phyloP scores from a whole-genome alignment of 2,797 vertebrate species.

The Chelonia mydas region DNA sequence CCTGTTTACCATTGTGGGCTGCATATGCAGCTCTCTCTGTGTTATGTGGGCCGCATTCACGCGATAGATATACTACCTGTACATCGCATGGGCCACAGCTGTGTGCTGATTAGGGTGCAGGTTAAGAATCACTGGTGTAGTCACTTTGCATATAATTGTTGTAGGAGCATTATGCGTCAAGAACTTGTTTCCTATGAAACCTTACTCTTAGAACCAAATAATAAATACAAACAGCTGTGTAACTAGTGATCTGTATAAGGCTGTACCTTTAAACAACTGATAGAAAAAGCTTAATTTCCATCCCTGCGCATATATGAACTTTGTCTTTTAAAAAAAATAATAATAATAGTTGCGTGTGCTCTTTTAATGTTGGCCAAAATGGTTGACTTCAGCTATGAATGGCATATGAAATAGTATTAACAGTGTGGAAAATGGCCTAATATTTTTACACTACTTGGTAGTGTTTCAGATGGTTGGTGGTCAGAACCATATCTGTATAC shows the following conservation, averaged over 20 bases:
- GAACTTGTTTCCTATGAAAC: neutral
- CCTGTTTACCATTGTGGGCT: no score
- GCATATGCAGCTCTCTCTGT: no score
- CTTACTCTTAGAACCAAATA: neutral
- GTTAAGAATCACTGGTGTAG: no score
- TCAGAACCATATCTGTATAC: neutral
- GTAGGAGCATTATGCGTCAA: neutral
- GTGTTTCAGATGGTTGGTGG: neutral
- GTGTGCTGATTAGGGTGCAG: no score
- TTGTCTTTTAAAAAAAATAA: no score
- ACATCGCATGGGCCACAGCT: no score
- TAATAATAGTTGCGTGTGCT: neutral
- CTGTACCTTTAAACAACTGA: neutral
- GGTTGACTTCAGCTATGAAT: neutral
- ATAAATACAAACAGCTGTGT: neutral
- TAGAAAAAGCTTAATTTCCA: neutral
- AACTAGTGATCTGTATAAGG: neutral
- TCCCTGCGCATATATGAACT: neutral
- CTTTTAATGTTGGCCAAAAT: neutral
- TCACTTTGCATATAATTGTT: neutral
- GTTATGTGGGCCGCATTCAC: no score
- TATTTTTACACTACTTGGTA: neutral
- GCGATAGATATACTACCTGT: no score
- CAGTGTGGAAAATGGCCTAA: neutral
- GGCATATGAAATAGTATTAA: neutral